Evolutionary conservation across 1,140 invertebrate genomes (phyloP), one percentile per base, ranked within the genome.

Genomic region (Achatina immaculata): DNA sequence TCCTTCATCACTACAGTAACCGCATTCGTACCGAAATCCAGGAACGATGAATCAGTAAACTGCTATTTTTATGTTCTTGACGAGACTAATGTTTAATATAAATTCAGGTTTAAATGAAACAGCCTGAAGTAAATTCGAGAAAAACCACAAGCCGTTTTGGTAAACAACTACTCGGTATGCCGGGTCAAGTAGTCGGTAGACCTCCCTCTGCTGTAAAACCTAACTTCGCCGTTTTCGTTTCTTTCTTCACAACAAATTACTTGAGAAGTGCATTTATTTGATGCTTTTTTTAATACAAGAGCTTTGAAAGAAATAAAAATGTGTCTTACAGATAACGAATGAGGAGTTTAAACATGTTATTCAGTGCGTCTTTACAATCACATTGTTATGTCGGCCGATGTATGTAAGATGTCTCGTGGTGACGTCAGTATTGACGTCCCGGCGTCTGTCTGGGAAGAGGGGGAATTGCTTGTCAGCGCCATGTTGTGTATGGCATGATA

Each of bases 391-490:
- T 62, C 72, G 72, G 68, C 76, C 62, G 55, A 81, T 78, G 65
- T 55, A 74, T 81, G 72, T 81, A 79, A 62, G 72, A 73, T 77
- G 84, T 85, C 84, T 85, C 72, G 84, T 68, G 69, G 72, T 83
- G 84, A 85, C 84, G 82, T 85, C 84, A 85, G 45, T 42, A 74
- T 36, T 83, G 84, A 85, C 82, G 84, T 85, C 84, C 48, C 66
- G 84, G 80, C 84, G 84, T 85, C 84, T 85, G 82, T 78, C 48
- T 48, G n/a, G n/a, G n/a, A n/a, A n/a, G n/a, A n/a, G n/a, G n/a
- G n/a, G 40, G 72, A 68, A 55, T 74, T 80, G 80, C 65, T 75
- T 80, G 75, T 81, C 28, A 40, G 76, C n/a, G n/a, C 38, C 48
- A 34, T 45, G 42, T 48, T 80, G 62, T 68, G 74, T 75, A 48